A percentile compares a stretch with the other conserved stretches of the same genome.
phyloP scores from a whole-genome alignment of 2,888 invertebrate species.

The Chironomus tentans region DNA sequence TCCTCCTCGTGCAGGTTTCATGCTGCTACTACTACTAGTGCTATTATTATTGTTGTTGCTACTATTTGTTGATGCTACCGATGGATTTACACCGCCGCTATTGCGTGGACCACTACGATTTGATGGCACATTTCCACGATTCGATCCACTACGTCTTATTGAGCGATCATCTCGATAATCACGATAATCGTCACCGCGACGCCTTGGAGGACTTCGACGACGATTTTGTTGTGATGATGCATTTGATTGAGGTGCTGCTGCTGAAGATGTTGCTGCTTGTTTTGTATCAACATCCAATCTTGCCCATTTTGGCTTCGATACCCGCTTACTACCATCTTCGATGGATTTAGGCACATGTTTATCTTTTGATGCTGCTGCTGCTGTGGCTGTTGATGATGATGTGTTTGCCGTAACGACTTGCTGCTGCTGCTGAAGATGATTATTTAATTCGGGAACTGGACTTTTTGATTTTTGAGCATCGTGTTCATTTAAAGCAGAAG shows the following conservation, averaged over 20 bases:
- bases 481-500: neutral
- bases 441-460: neutral
- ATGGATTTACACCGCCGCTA: neutral
- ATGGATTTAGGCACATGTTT: slow-evolving; percentile 18
- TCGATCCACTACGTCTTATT: neutral
- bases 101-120: neutral
- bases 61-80: neutral
- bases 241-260: neutral
- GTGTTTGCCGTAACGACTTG: too few species aligned
- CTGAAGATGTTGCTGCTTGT: neutral
- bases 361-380: neutral
- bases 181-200: slow-evolving; percentile 12
- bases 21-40: neutral
- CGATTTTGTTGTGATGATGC: neutral
- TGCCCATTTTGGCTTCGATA: slow-evolving; percentile 15
- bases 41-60: neutral
- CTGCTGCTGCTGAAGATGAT: neutral
- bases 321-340: slow-evolving; percentile 13
- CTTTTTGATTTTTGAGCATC: neutral
- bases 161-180: slow-evolving; percentile 13
- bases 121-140: slow-evolving; percentile 13
- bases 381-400: too few species aligned
- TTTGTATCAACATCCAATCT: slow-evolving; percentile 17
- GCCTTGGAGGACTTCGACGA: neutral
- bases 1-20: neutral